Percentiles rank a stretch among this genome's conserved stretches.
Conservation (phyloP, 2,888 invertebrate species). For the Aphidius colemani region DNA sequence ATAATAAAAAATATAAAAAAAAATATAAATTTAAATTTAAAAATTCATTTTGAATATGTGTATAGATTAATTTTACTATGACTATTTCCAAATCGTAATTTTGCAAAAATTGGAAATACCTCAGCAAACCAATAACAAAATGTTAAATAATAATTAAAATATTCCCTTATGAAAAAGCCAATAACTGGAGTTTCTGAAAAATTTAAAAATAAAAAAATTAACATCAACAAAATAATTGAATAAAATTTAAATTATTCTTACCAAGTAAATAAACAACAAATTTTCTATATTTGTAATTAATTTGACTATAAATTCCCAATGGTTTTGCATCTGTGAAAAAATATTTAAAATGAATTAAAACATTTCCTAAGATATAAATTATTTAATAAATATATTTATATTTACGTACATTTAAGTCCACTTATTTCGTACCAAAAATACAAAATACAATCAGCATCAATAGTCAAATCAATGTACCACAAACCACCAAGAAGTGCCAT, state of each 20-base stretch:
- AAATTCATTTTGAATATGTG: too few relatives aligned
- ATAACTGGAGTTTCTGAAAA: constrained; percentile 38
- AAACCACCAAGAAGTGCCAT: constrained; percentile 68
- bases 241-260: constrained; percentile 31
- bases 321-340: constrained; percentile 36
- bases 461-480: constrained; percentile 67
- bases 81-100: too few relatives aligned
- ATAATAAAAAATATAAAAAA: too few relatives aligned
- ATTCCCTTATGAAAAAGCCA: constrained; percentile 34
- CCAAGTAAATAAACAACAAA: constrained; percentile 31
- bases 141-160: constrained; percentile 31
- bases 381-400: not conserved
- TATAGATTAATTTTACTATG: too few relatives aligned
- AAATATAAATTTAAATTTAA: too few relatives aligned
- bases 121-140: constrained; percentile 30
- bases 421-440: constrained; percentile 63
- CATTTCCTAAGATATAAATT: not conserved
- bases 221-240: not conserved
- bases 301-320: constrained; percentile 35
- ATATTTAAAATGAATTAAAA: not conserved
- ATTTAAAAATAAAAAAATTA: not conserved
- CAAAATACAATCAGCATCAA: constrained; percentile 64
- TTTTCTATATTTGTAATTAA: constrained; percentile 32
- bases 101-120: too few relatives aligned
- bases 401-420: constrained; percentile 37